Base-by-base conservation (phyloP, 1,140 invertebrate genomes). In the Helicoverpa armigera region DNA sequence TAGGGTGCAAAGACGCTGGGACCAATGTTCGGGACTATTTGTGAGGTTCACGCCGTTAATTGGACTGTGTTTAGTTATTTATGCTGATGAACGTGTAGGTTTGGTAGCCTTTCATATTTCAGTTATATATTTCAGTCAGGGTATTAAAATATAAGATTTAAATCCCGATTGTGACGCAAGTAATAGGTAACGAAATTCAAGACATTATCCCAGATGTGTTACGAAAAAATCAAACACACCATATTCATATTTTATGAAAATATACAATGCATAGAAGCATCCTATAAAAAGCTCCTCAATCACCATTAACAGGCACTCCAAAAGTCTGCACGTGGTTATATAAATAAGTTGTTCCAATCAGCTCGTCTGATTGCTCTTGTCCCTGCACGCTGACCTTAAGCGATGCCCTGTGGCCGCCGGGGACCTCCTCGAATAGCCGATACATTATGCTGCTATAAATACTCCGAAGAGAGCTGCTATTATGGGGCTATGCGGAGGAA, bases 311-410 rank as follows among this genome's bases (percentile, higher is more conserved):
- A 78, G 23, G 48, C 14, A 67, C 23, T 35, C 14, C 35, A 35
- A 53, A 74, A 48, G 13, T 50, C 61, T 4, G 0, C 35, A 12
- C 69, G 12, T 18, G 56, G 67, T 81, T 73, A 81, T 18, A 76
- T 81, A 81, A 69, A 67, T 58, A 56, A n/a, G 29, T 51, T 43
- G 61, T 61, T 58, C 61, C 31, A 67, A 75, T 72, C 54, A 73
- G 50, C 48, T 13, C 5, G 13, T 61, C 63, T 74, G 79, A 81
- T 81, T 81, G 79, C 79, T 67, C 53, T 56, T 72, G 14, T 43
- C 79, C 73, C 69, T 35, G 79, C 70, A 31, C 58, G 58, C 60
- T 70, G 79, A 81, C 72, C 72, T 75, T 53, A 81, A 81, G 16
- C 79, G 67, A 18, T 51, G 79, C 70, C 79, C 69, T 72, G 16